Conservation (phyloP, 2,888 invertebrate genomes). For the Hirtodrosophila trivittata region DNA sequence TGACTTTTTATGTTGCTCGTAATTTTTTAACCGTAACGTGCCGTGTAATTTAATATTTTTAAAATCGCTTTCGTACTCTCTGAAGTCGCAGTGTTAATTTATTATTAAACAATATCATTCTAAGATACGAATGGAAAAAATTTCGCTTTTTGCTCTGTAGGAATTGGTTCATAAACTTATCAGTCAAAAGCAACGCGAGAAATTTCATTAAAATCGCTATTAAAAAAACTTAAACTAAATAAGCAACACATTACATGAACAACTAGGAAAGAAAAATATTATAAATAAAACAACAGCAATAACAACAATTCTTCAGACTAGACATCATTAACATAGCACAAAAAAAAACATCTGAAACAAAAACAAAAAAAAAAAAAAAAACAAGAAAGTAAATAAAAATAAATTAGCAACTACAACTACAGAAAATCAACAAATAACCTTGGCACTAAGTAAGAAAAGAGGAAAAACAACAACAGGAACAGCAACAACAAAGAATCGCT, state of each 20-base stretch:
- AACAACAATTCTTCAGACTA: slow-evolving; percentile 21
- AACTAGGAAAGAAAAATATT: neutral
- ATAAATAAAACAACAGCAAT: slow-evolving; percentile 6
- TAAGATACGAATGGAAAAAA: no score
- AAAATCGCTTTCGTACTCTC: no score
- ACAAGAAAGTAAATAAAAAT: slow-evolving; percentile 40
- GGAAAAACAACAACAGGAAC: slow-evolving; percentile 26
- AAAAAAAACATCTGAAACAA: no score
- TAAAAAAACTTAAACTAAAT: slow-evolving; percentile 10
- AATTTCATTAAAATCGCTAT: slow-evolving; percentile 6
- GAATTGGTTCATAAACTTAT: no score
- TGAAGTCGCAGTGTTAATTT: no score
- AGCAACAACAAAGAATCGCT: slow-evolving; percentile 9
- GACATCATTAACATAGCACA: slow-evolving; percentile 36
- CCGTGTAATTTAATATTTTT: slow-evolving; percentile 34
- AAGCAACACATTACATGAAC: slow-evolving; percentile 6
- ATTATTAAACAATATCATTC: no score
- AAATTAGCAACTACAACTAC: slow-evolving; percentile 40
- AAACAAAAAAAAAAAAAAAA: slow-evolving; percentile 25
- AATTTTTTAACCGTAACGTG: no score
- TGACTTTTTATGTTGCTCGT: no score
- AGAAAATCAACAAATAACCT: slow-evolving; percentile 36
- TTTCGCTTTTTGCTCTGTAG: no score
- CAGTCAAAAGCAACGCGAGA: slow-evolving; percentile 2
- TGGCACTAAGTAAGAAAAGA: slow-evolving; percentile 39